A percentile compares a stretch with the other conserved stretches of the same genome.
Evolutionary conservation across 2,888 invertebrate species (phyloP).

Genomic region (Agonopterix arenella): DNA sequence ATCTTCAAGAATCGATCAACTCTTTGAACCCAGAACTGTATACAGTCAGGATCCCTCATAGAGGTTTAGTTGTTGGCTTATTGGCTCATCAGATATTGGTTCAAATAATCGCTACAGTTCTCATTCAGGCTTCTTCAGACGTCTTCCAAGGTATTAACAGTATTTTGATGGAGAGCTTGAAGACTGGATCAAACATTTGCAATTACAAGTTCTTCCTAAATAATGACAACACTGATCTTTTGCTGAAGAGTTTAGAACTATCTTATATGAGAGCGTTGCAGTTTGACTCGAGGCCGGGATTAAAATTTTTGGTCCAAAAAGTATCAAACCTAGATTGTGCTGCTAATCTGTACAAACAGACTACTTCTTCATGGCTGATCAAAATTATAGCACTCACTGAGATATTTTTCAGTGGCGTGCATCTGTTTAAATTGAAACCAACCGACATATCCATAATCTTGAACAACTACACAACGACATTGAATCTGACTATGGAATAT

Average conservation of each 20-base stretch:
- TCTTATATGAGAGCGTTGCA: slow-evolving; percentile 90
- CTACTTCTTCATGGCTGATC: slow-evolving; percentile 94
- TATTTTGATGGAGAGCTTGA: slow-evolving; percentile 73
- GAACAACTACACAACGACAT: slow-evolving; percentile 73
- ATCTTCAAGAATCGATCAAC: slow-evolving; percentile 84
- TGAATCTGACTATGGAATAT: slow-evolving; percentile 72
- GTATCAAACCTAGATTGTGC: slow-evolving; percentile 91
- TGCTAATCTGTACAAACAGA: slow-evolving; percentile 94
- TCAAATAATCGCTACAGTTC: slow-evolving; percentile 91
- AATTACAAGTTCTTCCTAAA: slow-evolving; percentile 71
- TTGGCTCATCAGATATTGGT: slow-evolving; percentile 94
- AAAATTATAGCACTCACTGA: slow-evolving; percentile 92
- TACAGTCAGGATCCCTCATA: slow-evolving; percentile 90
- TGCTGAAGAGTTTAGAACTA: slow-evolving; percentile 87
- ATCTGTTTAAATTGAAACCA: slow-evolving; percentile 78
- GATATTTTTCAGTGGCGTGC: slow-evolving; percentile 85
- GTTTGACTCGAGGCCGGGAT: slow-evolving; percentile 92
- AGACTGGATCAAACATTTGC: slow-evolving; percentile 60
- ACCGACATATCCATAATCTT: slow-evolving; percentile 80
- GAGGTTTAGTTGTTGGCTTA: slow-evolving; percentile 91
- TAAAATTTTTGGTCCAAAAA: slow-evolving; percentile 96
- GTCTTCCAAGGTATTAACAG: slow-evolving; percentile 79
- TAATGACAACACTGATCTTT: slow-evolving; percentile 80
- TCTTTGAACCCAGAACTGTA: slow-evolving; percentile 85
- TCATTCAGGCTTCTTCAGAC: slow-evolving; percentile 84